phyloP scores from a whole-genome alignment of 2,797 vertebrate genomes.

The Rhyacichthys aspro region DNA sequence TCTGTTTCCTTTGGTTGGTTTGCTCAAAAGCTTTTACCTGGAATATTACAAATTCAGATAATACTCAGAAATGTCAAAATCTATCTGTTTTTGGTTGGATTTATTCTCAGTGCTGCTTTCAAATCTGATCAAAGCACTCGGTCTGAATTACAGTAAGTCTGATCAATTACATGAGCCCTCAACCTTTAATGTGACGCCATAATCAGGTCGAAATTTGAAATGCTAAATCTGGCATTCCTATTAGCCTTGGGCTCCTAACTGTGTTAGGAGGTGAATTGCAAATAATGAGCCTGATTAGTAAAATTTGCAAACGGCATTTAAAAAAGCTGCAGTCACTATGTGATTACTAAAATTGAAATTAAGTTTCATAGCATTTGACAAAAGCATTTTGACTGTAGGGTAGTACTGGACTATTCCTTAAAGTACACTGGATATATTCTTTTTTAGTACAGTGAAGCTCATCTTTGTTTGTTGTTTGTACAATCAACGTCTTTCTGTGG shows the following conservation, averaged over 20 bases:
- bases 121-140: neutral
- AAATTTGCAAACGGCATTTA: too few species aligned
- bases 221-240: slow-evolving; percentile 12
- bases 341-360: too few species aligned
- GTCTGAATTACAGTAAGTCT: neutral
- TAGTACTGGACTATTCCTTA: too few species aligned
- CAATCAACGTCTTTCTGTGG: slow-evolving; percentile 8
- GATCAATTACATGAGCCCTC: neutral
- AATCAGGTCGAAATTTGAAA: neutral
- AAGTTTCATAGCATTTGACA: too few species aligned
- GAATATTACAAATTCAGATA: neutral
- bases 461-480: too few species aligned
- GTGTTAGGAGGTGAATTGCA: neutral
- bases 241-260: slow-evolving; percentile 6
- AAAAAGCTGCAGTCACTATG: too few species aligned
- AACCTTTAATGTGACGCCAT: neutral
- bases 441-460: too few species aligned
- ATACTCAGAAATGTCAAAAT: slow-evolving; percentile 9
- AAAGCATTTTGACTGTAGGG: too few species aligned
- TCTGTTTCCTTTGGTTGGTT: neutral
- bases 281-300: neutral
- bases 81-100: slow-evolving; percentile 1
- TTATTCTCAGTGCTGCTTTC: neutral
- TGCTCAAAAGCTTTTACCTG: neutral
- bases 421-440: too few species aligned